phyloP scores from a whole-genome alignment of 2,797 vertebrate genomes.

The Macroramphosus scolopax region DNA sequence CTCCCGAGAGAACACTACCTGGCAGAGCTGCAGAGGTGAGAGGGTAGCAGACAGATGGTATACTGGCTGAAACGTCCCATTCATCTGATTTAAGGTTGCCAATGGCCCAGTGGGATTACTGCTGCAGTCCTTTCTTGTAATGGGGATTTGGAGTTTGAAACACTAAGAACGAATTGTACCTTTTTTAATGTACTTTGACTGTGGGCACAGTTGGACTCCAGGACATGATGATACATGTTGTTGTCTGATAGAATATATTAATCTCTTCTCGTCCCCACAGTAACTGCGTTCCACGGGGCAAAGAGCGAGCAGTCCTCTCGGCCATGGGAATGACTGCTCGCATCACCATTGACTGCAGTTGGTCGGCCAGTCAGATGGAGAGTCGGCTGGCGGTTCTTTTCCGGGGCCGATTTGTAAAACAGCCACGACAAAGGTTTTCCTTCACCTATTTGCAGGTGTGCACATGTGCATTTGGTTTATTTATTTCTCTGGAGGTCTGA shows the following conservation, averaged over 20 bases:
- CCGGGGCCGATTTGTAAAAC: conserved; percentile 21
- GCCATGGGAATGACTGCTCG: conserved; percentile 43
- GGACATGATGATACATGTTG: too few species aligned
- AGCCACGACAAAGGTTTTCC: conserved; percentile 29
- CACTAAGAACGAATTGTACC: too few species aligned
- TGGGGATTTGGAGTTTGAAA: too few species aligned
- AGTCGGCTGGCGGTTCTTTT: conserved; percentile 54
- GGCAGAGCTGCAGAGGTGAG: conserved; percentile 52
- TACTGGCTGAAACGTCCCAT: too few species aligned
- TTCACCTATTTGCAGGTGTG: conserved; percentile 71
- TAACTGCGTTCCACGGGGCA: conserved; percentile 10
- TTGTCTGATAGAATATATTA: too few species aligned
- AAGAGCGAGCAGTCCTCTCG: conserved; percentile 14
- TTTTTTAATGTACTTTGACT: too few species aligned
- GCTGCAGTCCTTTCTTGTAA: too few species aligned
- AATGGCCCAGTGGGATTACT: too few species aligned
- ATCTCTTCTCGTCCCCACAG: conserved; percentile 10
- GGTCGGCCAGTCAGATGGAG: conserved; percentile 62
- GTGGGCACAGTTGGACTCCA: too few species aligned
- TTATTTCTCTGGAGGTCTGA: not conserved
- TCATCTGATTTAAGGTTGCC: too few species aligned
- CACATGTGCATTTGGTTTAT: not conserved
- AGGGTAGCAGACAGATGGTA: too few species aligned
- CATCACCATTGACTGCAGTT: conserved; percentile 58
- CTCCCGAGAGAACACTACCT: conserved; percentile 43